phyloP scores from a whole-genome alignment of 2,888 invertebrate genomes.

The Gymnosoma rotundatum region DNA sequence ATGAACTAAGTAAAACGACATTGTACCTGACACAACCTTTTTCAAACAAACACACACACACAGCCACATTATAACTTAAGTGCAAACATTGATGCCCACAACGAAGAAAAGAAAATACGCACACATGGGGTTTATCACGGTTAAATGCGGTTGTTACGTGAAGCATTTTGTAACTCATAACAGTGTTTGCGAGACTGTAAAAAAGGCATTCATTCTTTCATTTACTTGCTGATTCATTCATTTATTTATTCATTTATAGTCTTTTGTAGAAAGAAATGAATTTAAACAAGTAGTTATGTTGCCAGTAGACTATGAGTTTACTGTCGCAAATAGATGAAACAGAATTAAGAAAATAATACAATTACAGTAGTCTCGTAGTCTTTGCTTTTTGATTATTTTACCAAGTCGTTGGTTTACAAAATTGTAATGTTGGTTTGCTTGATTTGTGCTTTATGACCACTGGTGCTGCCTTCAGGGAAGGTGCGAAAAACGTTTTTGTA shows the following conservation, averaged over 20 bases:
- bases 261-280: slow-evolving; percentile 46
- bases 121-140: slow-evolving; percentile 60
- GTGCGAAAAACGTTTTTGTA: slow-evolving; percentile 44
- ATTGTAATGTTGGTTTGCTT: slow-evolving; percentile 78
- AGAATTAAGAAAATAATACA: slow-evolving; percentile 4
- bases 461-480: slow-evolving; percentile 72
- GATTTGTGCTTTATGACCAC: slow-evolving; percentile 79
- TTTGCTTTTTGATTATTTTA: slow-evolving; percentile 22
- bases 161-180: slow-evolving; percentile 39
- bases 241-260: slow-evolving; percentile 65
- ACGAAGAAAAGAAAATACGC: not conserved
- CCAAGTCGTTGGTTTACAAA: slow-evolving; percentile 73
- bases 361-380: slow-evolving; percentile 10
- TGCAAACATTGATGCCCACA: not conserved
- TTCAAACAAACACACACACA: not conserved
- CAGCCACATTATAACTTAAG: not conserved
- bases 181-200: slow-evolving; percentile 41
- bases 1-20: slow-evolving; percentile 23
- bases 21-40: slow-evolving; percentile 6
- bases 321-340: not conserved
- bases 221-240: slow-evolving; percentile 68
- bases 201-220: slow-evolving; percentile 48
- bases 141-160: slow-evolving; percentile 68
- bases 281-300: slow-evolving; percentile 38
- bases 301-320: not conserved